A percentile compares a stretch with the other conserved stretches of the same genome.
These are phyloP conservation scores for Trisateles emortualis DNA, from an alignment of 2,888 invertebrate genomes.

Conservation along the genomic window DNA sequence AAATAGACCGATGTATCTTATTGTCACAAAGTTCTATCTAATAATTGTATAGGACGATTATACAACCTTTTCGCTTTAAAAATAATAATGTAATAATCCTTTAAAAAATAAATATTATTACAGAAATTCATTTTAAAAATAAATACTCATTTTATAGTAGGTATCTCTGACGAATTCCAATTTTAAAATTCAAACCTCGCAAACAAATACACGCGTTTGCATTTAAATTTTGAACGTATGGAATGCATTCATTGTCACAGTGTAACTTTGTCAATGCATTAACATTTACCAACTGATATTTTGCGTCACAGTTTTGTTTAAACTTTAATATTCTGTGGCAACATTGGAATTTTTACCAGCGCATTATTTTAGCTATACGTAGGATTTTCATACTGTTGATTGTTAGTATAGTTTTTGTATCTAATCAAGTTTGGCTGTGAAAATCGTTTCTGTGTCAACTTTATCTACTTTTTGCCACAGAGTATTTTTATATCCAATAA, in stretches of 20 bases:
- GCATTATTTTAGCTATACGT: background rate
- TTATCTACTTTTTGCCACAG: constrained; percentile 37
- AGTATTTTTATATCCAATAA: constrained; percentile 4
- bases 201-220: constrained; percentile 46
- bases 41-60: no score
- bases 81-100: no score
- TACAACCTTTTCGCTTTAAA: no score
- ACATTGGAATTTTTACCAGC: constrained; percentile 40
- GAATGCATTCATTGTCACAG: constrained; percentile 45
- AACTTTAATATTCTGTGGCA: constrained; percentile 33
- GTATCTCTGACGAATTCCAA: constrained; percentile 18
- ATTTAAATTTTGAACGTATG: constrained; percentile 44
- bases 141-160: background rate
- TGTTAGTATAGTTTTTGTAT: constrained; percentile 6
- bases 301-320: constrained; percentile 15
- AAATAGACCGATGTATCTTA: constrained; percentile 5
- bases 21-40: background rate
- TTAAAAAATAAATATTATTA: no score
- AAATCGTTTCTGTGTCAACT: constrained; percentile 26
- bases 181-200: constrained; percentile 45
- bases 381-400: constrained; percentile 8
- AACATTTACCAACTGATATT: constrained; percentile 30
- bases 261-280: constrained; percentile 18
- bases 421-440: constrained; percentile 18
- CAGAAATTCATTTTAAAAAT: constrained; percentile 1